Evolutionary conservation across 1,140 invertebrate genomes (phyloP).

Genomic region (Orchesella cincta): DNA sequence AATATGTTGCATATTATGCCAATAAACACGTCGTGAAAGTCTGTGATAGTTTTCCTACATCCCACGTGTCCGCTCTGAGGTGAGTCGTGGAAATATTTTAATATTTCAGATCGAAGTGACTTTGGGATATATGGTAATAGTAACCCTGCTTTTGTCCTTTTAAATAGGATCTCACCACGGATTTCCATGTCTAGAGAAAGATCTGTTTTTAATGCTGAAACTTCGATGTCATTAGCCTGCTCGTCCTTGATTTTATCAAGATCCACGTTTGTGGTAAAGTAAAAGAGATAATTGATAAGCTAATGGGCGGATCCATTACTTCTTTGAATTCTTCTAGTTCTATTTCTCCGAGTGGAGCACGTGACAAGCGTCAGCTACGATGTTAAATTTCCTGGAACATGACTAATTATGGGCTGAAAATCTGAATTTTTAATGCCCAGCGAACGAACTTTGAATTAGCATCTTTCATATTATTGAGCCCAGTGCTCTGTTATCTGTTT

Average conservation of each 20-base stretch:
- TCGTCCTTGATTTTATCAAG: neutral
- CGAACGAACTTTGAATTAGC: conserved; percentile 11
- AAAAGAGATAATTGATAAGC: neutral
- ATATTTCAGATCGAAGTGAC: neutral
- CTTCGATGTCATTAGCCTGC: neutral
- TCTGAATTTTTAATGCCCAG: conserved; percentile 30
- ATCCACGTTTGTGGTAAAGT: neutral
- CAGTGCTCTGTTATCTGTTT: conserved; percentile 30
- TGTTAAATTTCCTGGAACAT: neutral
- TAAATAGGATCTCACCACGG: neutral
- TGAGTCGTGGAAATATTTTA: conserved; percentile 28
- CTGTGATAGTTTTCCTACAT: conserved; percentile 24
- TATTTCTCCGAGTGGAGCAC: neutral
- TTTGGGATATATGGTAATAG: conserved; percentile 33
- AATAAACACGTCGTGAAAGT: conserved; percentile 19
- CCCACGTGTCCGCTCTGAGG: conserved; percentile 31
- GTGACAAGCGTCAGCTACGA: neutral
- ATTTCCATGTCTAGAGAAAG: neutral
- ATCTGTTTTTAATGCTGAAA: neutral
- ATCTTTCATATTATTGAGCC: conserved; percentile 9
- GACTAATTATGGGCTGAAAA: conserved; percentile 10
- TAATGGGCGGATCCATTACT: neutral
- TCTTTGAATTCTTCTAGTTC: neutral
- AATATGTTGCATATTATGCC: conserved; percentile 35
- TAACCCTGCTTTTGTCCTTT: neutral